These are phyloP conservation scores for Sarotherodon lohbergeri DNA, from an alignment of 2,113 vertebrate genomes.

Conservation along the genomic window DNA sequence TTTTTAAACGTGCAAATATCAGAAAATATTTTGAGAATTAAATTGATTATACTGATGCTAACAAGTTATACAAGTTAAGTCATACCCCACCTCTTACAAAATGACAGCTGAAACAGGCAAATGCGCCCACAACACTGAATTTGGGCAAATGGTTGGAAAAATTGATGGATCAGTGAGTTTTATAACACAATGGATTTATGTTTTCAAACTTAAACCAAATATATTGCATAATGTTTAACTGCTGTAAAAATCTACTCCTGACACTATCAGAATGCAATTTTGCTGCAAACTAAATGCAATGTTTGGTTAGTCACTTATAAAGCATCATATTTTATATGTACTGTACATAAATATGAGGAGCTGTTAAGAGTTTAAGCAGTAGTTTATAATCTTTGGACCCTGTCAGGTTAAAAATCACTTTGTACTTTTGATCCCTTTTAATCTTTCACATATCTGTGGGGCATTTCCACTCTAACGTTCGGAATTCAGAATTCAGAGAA, in stretches of 20 bases:
- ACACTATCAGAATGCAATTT: not conserved
- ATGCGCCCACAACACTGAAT: not conserved
- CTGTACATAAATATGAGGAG: not conserved
- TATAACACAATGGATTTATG: not conserved
- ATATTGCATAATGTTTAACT: not conserved
- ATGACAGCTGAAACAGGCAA: not conserved
- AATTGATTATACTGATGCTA: not conserved
- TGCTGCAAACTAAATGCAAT: not conserved
- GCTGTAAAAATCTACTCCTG: not conserved
- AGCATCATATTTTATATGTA: not conserved
- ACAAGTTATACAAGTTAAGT: not conserved
- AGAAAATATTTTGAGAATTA: not conserved
- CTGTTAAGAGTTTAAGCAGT: not conserved
- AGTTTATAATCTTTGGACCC: not conserved
- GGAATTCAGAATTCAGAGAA: not conserved
- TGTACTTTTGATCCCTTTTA: not conserved
- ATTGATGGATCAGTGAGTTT: not conserved
- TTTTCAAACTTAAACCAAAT: not conserved
- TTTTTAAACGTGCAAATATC: not conserved
- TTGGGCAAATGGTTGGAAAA: not conserved
- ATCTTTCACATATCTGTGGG: not conserved
- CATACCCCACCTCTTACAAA: not conserved
- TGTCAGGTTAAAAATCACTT: not conserved
- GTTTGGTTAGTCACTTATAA: not conserved
- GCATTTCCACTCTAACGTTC: not conserved